These are phyloP conservation scores for Drosophila kurseongensis DNA, from an alignment of 1,140 invertebrate genomes.

Conservation along the genomic window DNA sequence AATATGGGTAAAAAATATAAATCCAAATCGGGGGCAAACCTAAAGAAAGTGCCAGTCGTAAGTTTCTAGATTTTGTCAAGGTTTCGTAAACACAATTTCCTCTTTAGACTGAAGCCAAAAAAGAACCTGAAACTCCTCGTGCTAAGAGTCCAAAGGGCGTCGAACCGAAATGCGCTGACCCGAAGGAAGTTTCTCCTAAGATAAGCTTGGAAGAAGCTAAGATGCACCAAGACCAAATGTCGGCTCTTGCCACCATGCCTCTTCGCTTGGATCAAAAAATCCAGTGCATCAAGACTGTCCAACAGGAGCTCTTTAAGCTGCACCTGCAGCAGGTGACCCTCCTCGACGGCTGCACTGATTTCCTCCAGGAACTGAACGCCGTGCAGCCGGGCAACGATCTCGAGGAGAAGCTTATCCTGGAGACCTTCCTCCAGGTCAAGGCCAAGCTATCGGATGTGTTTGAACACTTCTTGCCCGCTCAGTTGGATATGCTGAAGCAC, in stretches of 20 bases:
- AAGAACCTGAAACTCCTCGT: not conserved
- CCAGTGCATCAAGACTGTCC: constrained; percentile 17
- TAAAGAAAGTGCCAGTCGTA: constrained; percentile 20
- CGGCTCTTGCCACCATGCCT: constrained; percentile 26
- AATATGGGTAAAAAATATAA: constrained; percentile 50
- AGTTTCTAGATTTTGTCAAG: not conserved
- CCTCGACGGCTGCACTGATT: constrained; percentile 35
- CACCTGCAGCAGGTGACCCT: constrained; percentile 25
- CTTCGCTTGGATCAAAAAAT: constrained; percentile 36
- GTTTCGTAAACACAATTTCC: not conserved
- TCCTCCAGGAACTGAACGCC: constrained; percentile 29
- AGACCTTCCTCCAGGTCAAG: constrained; percentile 35
- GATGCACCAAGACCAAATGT: constrained; percentile 27
- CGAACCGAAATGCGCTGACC: not conserved
- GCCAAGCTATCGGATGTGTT: constrained; percentile 41
- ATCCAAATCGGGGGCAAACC: not conserved
- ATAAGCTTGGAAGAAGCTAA: not conserved
- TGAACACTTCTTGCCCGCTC: constrained; percentile 22
- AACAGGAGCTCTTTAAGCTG: constrained; percentile 33
- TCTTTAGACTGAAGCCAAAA: not conserved
- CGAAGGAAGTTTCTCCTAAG: not conserved
- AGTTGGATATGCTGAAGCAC: constrained; percentile 30
- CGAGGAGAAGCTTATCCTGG: constrained; percentile 22
- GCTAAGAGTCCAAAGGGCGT: not conserved
- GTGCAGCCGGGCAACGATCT: constrained; percentile 2